These are phyloP conservation scores for Eulimnadia texana DNA, from an alignment of 1,140 invertebrate species.

Conservation along the genomic window DNA sequence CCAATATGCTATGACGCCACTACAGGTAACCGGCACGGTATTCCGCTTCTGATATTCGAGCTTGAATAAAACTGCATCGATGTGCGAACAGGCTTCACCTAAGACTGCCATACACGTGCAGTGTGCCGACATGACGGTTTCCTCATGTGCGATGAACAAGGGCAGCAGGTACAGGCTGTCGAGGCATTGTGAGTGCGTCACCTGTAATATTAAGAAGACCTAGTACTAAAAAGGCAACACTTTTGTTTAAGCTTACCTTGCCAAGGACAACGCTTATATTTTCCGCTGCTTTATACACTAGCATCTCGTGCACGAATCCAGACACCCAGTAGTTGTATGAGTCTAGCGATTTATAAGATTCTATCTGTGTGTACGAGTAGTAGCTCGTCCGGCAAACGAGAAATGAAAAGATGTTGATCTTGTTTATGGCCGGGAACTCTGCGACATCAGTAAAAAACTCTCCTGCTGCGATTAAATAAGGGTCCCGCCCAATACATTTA, in stretches of 20 bases:
- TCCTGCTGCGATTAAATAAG: background rate
- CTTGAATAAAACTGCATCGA: background rate
- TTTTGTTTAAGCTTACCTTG: no score
- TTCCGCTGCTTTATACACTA: background rate
- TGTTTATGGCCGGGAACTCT: background rate
- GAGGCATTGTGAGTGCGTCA: background rate
- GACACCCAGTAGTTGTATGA: background rate
- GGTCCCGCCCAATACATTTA: background rate
- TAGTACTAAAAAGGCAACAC: no score
- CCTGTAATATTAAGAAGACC: no score
- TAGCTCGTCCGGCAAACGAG: background rate
- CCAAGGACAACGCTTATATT: background rate
- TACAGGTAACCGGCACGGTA: background rate
- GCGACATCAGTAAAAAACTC: background rate
- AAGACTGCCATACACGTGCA: background rate
- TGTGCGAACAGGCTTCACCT: background rate
- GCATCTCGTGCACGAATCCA: background rate
- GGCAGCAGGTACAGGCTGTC: background rate
- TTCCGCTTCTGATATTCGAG: background rate
- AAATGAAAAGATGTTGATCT: background rate
- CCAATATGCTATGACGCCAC: background rate
- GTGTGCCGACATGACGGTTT: background rate
- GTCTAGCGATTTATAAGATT: background rate
- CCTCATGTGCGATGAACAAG: background rate
- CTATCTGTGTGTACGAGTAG: background rate